These are phyloP conservation scores for Tragelaphus buxtoni DNA, from an alignment of 2,113 vertebrate species.

Conservation along the genomic window DNA sequence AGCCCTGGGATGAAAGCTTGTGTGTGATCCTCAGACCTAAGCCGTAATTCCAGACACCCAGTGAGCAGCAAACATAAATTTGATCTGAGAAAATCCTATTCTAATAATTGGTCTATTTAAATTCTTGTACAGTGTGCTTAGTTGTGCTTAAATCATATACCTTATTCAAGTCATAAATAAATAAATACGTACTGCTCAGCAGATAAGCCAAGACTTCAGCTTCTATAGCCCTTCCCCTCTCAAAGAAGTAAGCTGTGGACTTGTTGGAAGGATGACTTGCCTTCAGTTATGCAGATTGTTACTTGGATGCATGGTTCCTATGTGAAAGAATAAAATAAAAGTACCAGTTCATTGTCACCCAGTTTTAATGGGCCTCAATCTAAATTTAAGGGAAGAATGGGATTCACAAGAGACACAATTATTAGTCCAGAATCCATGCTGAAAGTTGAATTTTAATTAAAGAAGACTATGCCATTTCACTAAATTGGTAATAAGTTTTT, in stretches of 20 bases:
- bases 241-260: background rate
- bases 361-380: background rate
- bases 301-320: background rate
- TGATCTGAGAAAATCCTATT: background rate
- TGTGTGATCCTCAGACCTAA: background rate
- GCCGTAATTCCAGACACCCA: background rate
- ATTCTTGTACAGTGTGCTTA: background rate
- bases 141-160: background rate
- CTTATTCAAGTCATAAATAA: background rate
- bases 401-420: background rate
- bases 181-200: background rate
- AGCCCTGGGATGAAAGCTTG: background rate
- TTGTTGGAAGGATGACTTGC: background rate
- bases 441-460: constrained; percentile 6
- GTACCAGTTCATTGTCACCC: background rate
- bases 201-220: background rate
- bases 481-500: background rate
- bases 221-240: background rate
- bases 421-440: background rate
- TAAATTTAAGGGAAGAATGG: background rate
- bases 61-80: background rate
- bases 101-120: background rate
- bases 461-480: background rate
- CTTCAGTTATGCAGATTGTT: background rate
- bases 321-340: background rate